Evolutionary conservation across 2,888 invertebrate genomes (phyloP).

Genomic region (Portevinia maculata): DNA sequence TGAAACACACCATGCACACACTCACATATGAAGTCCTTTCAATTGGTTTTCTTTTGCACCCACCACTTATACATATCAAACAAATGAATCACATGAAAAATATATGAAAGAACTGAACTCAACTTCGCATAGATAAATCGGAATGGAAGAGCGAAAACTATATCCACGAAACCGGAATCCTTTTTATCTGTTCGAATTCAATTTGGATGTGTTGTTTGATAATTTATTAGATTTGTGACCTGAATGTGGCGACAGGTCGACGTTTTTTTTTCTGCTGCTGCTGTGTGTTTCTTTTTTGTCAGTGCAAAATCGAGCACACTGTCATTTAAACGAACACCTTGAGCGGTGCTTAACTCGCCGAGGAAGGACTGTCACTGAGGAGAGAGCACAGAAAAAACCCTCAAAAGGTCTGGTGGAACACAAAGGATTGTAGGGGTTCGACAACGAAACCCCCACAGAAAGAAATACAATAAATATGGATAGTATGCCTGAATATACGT

Average conservation of each 20-base stretch:
- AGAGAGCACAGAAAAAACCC: conserved; percentile 61
- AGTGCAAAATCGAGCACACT: conserved; percentile 77
- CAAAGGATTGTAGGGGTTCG: conserved; percentile 54
- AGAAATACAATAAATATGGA: conserved; percentile 52
- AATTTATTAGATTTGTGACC: conserved; percentile 77
- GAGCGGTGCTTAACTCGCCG: conserved; percentile 72
- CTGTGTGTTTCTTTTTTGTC: conserved; percentile 31
- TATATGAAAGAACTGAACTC: conserved; percentile 2
- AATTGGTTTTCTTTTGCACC: conserved; percentile 64
- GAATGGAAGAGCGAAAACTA: not conserved
- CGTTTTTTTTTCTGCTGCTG: conserved; percentile 32
- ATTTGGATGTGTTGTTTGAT: conserved; percentile 3
- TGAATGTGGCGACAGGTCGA: conserved; percentile 80
- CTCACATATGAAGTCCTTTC: conserved; percentile 38
- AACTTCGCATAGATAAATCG: conserved; percentile 35
- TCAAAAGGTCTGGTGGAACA: conserved; percentile 51
- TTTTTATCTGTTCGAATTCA: not conserved
- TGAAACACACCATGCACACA: conserved; percentile 60
- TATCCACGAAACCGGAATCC: not conserved
- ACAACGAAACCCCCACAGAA: not conserved
- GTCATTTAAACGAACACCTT: conserved; percentile 66
- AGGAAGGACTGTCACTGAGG: conserved; percentile 75
- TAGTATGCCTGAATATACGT: not conserved
- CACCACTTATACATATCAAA: conserved; percentile 65
- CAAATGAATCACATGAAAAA: conserved; percentile 66